A percentile compares a stretch with the other conserved stretches of the same genome.
Conservation (phyloP, 2,113 vertebrate genomes). For the Varanus komodoensis region DNA sequence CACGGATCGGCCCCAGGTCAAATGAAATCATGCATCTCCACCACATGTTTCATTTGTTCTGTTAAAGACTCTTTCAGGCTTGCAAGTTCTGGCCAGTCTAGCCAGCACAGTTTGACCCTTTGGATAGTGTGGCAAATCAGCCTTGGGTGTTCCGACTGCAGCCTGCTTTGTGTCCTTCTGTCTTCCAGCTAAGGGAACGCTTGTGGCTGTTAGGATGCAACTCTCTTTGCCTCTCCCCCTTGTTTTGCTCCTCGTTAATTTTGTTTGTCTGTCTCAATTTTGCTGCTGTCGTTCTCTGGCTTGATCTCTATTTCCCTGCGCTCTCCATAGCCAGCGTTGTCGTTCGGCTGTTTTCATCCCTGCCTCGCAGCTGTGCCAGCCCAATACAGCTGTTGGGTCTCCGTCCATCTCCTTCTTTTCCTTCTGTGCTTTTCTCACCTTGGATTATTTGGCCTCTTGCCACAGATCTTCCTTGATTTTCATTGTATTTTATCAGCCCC, state of each 20-base stretch:
- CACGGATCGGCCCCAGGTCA: not conserved
- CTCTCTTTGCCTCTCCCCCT: not conserved
- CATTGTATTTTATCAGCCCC: not conserved
- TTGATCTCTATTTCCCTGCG: slow-evolving; percentile 40
- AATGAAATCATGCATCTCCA: not conserved
- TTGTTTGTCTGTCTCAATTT: slow-evolving; percentile 42
- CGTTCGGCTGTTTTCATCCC: not conserved
- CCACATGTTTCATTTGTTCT: not conserved
- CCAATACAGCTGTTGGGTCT: slow-evolving; percentile 11
- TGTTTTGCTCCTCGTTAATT: slow-evolving; percentile 30
- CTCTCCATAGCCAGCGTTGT: slow-evolving; percentile 2
- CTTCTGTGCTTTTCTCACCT: not conserved
- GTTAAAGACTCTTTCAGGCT: not conserved
- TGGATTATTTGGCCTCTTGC: not conserved
- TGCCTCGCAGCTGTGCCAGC: slow-evolving; percentile 20
- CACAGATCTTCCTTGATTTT: not conserved
- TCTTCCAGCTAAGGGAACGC: not conserved
- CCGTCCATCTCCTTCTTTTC: not conserved
- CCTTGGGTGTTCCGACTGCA: not conserved
- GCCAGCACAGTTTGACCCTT: not conserved
- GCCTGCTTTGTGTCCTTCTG: not conserved
- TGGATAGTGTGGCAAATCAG: not conserved
- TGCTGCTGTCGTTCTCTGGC: slow-evolving; percentile 22
- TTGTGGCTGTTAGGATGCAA: not conserved
- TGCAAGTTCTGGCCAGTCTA: not conserved